Evolutionary conservation across 2,113 vertebrate species (phyloP).

Genomic region (Psephotus haematonotus): DNA sequence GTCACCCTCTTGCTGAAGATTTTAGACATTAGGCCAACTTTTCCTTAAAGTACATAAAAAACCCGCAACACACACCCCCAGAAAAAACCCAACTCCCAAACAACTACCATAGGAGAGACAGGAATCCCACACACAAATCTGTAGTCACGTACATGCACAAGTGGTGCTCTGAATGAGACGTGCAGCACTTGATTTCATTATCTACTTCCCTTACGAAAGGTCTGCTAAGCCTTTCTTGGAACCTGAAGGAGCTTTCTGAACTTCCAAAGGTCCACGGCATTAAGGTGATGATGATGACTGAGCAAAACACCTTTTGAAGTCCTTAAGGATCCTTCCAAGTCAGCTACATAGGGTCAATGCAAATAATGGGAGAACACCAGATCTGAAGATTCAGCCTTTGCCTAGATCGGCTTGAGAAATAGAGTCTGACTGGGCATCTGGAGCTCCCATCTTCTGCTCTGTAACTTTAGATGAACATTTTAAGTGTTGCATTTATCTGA

Average conservation of each 20-base stretch:
- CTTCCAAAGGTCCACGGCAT: not conserved
- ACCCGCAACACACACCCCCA: fast-evolving
- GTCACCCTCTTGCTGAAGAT: not conserved
- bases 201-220: not conserved
- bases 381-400: not conserved
- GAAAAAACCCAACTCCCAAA: not conserved
- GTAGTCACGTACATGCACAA: not conserved
- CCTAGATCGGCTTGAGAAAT: not conserved
- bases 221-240: not conserved
- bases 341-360: not conserved
- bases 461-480: not conserved
- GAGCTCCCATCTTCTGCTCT: not conserved
- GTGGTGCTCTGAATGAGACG: not conserved
- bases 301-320: not conserved
- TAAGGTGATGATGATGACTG: not conserved
- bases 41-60: not conserved
- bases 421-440: not conserved
- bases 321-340: not conserved
- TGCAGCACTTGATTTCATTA: not conserved
- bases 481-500: not conserved
- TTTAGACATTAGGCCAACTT: not conserved
- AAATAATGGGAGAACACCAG: not conserved
- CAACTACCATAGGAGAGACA: not conserved
- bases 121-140: not conserved
- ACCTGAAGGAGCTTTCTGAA: not conserved